phyloP scores from a whole-genome alignment of 2,888 invertebrate genomes.

The Synergus japonicus region DNA sequence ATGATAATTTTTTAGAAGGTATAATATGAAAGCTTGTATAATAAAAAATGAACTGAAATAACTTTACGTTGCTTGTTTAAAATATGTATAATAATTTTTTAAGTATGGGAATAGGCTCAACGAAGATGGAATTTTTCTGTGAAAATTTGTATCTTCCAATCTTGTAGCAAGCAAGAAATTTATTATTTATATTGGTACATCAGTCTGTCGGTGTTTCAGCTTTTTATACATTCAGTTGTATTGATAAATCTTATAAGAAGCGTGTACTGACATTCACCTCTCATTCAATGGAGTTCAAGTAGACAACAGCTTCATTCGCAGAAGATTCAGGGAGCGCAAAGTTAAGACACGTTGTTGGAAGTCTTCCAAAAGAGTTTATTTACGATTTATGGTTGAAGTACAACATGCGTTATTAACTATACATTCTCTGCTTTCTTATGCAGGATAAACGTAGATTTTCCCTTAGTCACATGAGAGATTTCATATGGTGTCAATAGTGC shows the following conservation, averaged over 20 bases:
- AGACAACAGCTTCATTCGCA: conserved; percentile 22
- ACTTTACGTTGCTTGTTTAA: not conserved
- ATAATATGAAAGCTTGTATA: not conserved
- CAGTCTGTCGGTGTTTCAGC: not conserved
- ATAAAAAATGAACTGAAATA: not conserved
- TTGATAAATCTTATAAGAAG: conserved; percentile 19
- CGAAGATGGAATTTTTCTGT: not conserved
- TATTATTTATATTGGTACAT: not conserved
- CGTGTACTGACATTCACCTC: conserved; percentile 1
- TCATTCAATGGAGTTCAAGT: conserved; percentile 17
- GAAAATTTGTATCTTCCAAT: not conserved
- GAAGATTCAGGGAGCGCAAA: conserved; percentile 37
- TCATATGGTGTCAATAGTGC: too few species aligned
- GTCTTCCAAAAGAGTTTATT: conserved; percentile 61
- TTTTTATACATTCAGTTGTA: not conserved
- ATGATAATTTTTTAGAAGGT: not conserved
- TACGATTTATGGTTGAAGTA: conserved; percentile 58
- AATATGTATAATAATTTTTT: not conserved
- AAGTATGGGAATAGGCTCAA: not conserved
- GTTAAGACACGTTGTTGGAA: conserved; percentile 60
- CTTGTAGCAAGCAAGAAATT: not conserved
- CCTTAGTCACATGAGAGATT: too few species aligned
- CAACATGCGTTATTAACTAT: conserved; percentile 36
- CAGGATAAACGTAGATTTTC: not conserved
- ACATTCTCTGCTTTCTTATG: not conserved